Percentiles rank a stretch among this genome's conserved stretches.
Conservation (phyloP, 2,797 vertebrate genomes). For the Arctocebus calabarensis region DNA sequence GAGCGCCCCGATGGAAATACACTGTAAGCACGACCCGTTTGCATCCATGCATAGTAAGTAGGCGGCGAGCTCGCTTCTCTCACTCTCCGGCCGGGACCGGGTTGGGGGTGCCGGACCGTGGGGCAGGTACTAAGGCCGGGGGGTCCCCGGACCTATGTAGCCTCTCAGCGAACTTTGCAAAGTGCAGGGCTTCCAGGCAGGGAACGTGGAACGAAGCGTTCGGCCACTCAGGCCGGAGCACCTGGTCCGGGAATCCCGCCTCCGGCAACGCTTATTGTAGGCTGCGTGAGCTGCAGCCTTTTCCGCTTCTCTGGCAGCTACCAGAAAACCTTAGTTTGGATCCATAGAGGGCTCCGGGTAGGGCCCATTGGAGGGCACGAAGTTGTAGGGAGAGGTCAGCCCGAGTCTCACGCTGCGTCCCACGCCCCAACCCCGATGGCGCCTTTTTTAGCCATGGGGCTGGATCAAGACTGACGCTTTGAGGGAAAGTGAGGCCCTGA, state of each 20-base stretch:
- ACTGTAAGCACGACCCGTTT: constrained; percentile 99
- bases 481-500: neutral
- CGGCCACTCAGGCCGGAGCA: neutral
- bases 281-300: constrained; percentile 23
- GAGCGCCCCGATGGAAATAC: constrained; percentile 96
- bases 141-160: constrained; percentile 37
- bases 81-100: constrained; percentile 78
- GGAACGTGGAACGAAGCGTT: neutral
- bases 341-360: neutral
- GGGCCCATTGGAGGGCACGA: constrained; percentile 47
- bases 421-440: neutral
- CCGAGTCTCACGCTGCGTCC: neutral
- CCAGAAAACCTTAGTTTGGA: neutral
- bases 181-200: constrained; percentile 52
- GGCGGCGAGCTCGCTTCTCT: constrained; percentile 86
- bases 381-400: constrained; percentile 75
- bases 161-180: constrained; percentile 69
- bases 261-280: constrained; percentile 67
- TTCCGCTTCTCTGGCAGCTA: neutral
- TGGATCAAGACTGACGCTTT: constrained; percentile 32
- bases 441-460: constrained; percentile 32
- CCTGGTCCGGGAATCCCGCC: constrained; percentile 74
- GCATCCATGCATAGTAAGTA: constrained; percentile 99
- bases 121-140: constrained; percentile 55
- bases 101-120: constrained; percentile 68